phyloP scores from a whole-genome alignment of 2,113 vertebrate genomes.

The Henicopernis longicauda region DNA sequence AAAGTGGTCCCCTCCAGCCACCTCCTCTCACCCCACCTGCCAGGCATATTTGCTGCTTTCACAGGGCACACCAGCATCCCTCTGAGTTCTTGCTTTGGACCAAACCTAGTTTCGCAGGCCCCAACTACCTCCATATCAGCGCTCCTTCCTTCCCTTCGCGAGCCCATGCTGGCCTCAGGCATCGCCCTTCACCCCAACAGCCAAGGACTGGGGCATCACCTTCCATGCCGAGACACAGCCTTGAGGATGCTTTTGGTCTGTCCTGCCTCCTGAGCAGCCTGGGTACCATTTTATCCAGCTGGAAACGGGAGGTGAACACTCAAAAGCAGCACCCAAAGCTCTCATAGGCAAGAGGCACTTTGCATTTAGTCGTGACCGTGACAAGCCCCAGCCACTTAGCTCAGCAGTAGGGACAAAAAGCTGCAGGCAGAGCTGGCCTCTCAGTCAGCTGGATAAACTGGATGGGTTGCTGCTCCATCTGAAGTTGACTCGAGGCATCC shows the following conservation, averaged over 20 bases:
- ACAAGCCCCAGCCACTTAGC: background rate
- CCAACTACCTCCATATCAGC: background rate
- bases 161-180: rapidly evolving
- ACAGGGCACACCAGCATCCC: background rate
- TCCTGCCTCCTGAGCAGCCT: background rate
- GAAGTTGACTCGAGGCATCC: background rate
- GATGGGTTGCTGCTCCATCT: background rate
- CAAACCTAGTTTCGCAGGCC: background rate
- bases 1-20: background rate
- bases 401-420: background rate
- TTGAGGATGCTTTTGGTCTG: background rate
- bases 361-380: background rate
- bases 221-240: background rate
- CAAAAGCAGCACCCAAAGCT: background rate
- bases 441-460: background rate
- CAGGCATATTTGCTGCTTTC: background rate
- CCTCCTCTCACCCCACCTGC: background rate
- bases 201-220: background rate
- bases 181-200: background rate
- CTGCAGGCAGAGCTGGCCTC: background rate
- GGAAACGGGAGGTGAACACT: background rate
- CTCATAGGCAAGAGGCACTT: background rate
- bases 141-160: background rate
- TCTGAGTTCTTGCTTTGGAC: background rate
- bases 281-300: rapidly evolving